Percentiles rank a stretch among this genome's conserved stretches.
Conservation (phyloP, 2,888 invertebrate genomes). For the Drosophila histrio region DNA sequence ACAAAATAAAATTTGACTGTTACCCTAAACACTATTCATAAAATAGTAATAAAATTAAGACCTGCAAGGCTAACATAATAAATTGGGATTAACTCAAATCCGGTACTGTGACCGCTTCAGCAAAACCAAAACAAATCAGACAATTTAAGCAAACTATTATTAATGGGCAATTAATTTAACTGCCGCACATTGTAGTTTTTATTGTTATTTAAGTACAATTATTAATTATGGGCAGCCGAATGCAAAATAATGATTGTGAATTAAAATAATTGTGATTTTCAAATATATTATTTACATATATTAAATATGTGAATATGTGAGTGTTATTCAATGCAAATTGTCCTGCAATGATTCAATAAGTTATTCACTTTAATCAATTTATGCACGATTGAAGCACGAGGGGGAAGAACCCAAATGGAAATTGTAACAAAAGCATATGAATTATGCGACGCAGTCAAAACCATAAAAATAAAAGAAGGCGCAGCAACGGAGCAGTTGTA, state of each 20-base stretch:
- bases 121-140: conserved; percentile 1
- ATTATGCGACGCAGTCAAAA: conserved; percentile 65
- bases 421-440: conserved; percentile 64
- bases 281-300: too few species aligned
- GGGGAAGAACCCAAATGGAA: conserved; percentile 23
- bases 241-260: conserved; percentile 23
- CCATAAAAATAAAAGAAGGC: conserved; percentile 48
- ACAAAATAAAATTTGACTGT: too few species aligned
- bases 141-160: conserved; percentile 52
- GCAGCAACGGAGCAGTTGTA: neutral
- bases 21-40: neutral
- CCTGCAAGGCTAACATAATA: neutral
- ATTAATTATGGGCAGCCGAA: conserved; percentile 15
- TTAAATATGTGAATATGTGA: conserved; percentile 47
- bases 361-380: conserved; percentile 45
- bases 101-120: neutral
- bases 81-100: neutral
- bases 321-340: conserved; percentile 12
- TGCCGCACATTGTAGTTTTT: conserved; percentile 1
- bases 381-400: conserved; percentile 1
- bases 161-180: conserved; percentile 63
- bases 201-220: conserved; percentile 4
- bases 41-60: neutral
- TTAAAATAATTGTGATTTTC: conserved; percentile 1
- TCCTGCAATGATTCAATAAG: conserved; percentile 27